Conservation (phyloP, 2,797 vertebrate genomes). For the Liasis olivaceus region DNA sequence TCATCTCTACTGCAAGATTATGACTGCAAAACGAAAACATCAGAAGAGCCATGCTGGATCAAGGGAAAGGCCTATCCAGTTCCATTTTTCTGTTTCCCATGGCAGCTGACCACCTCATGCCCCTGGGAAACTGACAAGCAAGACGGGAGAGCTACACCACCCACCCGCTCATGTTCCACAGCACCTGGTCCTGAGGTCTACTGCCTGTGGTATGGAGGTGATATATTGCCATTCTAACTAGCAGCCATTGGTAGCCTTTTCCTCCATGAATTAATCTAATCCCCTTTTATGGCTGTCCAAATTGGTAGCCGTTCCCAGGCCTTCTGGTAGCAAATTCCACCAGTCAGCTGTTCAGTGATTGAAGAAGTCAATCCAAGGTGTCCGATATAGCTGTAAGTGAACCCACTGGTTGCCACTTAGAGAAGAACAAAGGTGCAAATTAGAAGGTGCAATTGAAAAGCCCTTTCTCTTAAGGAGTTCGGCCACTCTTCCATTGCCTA, state of each 20-base stretch:
- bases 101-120: not conserved
- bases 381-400: not conserved
- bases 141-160: not conserved
- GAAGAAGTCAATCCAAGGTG: not conserved
- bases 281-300: not conserved
- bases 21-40: not conserved
- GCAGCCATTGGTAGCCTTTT: not conserved
- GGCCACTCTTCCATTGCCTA: constrained; percentile 61
- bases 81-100: not conserved
- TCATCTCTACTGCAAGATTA: not conserved
- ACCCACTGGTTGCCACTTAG: constrained; percentile 25
- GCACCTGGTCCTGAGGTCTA: not conserved
- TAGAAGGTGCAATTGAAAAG: not conserved
- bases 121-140: not conserved
- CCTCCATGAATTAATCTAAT: not conserved
- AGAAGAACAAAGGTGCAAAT: not conserved
- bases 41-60: not conserved
- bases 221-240: not conserved
- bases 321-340: not conserved
- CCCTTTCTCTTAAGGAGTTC: constrained; percentile 26
- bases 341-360: not conserved
- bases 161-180: not conserved
- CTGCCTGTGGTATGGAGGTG: not conserved
- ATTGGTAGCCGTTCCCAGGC: not conserved
- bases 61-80: not conserved